Base-by-base conservation (phyloP, 2,888 invertebrate species). In the Hydrotaea cyrtoneurina region DNA sequence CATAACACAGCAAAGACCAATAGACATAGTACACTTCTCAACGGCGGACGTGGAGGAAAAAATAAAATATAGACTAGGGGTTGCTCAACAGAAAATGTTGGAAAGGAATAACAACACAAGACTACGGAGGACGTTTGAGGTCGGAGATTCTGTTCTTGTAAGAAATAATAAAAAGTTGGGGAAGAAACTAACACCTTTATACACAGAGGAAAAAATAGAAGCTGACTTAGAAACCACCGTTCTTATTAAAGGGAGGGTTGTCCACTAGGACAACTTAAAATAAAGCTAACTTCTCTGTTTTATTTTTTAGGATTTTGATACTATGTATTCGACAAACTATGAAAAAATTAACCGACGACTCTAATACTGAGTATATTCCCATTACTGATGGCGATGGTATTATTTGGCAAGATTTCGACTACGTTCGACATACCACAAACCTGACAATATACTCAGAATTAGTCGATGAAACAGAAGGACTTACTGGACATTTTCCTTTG, bases 1-100 rank as follows among this genome's bases (percentile, higher is more conserved):
- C 1, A 72, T 59, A 1, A 84, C 78, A 39, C 78, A 86, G 17
- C 71, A 64, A 71, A 73, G 72, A 55, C 83, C 83, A 62, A 23
- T 76, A 17, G 72, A 72, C 19, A 15, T 81, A 8, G 26, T 77
- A 2, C 50, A 81, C 8, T 23, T 23, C 23, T 4, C 69, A 3
- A 2, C 69, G 13, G 8, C 62, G 5, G 62, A 50, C 8, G 13
- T 50, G 10, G 31, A 8, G 11, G n/a, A 13, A 62, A 31, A 72
- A 50, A 46, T 71, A 50, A 71, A 4, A n/a, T 43, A 17, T n/a
- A 78, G n/a, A 64, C 26, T 31, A 0, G 21, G 17, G 36, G 59
- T 71, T 3, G 50, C 50, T 13, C 43, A 66, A 19, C 71, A 43
- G 21, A 21, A 11, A 10, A 26, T 46, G 19, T 31, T 78, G 4